These are phyloP conservation scores for Pagrus major DNA, from an alignment of 2,113 vertebrate genomes.

Conservation along the genomic window DNA sequence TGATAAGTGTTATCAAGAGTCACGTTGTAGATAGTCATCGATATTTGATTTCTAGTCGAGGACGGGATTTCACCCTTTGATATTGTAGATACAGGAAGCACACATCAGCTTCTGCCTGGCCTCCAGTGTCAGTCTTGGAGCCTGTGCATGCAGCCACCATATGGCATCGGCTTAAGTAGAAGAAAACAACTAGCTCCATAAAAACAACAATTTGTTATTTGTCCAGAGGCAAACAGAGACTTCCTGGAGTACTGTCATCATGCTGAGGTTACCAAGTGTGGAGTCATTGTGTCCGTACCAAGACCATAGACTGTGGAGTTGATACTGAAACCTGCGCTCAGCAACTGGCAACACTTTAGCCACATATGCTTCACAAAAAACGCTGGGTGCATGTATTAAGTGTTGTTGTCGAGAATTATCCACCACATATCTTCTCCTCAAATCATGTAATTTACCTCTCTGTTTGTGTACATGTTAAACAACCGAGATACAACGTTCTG, in stretches of 20 bases:
- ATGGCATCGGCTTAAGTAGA: no score
- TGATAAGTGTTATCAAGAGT: background rate
- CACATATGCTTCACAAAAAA: background rate
- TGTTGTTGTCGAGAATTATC: background rate
- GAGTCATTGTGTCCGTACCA: no score
- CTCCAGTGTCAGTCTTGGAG: no score
- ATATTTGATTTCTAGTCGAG: background rate
- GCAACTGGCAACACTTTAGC: no score
- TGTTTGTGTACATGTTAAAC: background rate
- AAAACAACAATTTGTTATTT: no score
- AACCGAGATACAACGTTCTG: background rate
- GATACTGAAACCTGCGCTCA: no score
- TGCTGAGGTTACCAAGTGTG: no score
- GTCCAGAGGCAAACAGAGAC: no score
- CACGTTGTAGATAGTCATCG: background rate
- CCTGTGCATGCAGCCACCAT: background rate
- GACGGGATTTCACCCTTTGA: background rate
- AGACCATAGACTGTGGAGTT: no score
- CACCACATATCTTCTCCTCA: background rate
- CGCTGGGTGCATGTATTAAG: background rate
- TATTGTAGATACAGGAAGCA: background rate
- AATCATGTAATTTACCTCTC: background rate
- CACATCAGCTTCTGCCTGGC: background rate
- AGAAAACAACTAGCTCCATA: no score
- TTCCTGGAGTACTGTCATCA: no score